Percentiles rank a stretch among this genome's conserved stretches.
These are phyloP conservation scores for Centropus bengalensis DNA, from an alignment of 2,113 vertebrate species.

Conservation along the genomic window DNA sequence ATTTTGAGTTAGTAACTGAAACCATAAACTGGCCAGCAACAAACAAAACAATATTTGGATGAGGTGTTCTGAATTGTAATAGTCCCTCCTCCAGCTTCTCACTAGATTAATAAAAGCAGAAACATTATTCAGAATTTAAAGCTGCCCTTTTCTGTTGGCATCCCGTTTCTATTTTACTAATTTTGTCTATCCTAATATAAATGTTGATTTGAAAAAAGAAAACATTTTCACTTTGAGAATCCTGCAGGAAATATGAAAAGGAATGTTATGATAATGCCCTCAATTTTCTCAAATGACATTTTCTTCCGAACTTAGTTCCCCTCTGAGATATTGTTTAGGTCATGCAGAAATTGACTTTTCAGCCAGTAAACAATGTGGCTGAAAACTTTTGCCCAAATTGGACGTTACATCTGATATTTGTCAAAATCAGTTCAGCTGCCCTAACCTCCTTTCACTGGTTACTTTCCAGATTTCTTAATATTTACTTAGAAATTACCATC, in stretches of 20 bases:
- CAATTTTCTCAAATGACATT: not conserved
- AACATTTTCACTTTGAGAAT: not conserved
- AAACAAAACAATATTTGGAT: not conserved
- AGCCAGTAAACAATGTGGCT: not conserved
- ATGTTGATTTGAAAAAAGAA: not conserved
- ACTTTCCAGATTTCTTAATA: not conserved
- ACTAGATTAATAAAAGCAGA: not conserved
- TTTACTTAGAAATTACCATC: not conserved
- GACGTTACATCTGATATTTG: not conserved
- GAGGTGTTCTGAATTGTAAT: not conserved
- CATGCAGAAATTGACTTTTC: constrained; percentile 1
- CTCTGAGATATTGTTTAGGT: not conserved
- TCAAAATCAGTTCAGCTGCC: not conserved
- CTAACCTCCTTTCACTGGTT: not conserved
- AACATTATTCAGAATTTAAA: not conserved
- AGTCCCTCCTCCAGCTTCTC: not conserved
- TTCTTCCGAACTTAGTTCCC: not conserved
- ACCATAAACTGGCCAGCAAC: not conserved
- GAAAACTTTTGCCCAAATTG: not conserved
- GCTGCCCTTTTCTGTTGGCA: not conserved
- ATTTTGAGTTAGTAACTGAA: not conserved
- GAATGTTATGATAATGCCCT: not conserved
- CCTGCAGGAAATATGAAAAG: not conserved
- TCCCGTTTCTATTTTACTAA: not conserved
- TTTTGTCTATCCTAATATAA: not conserved